Base-by-base conservation (phyloP, 2,888 invertebrate genomes). In the Drosophila mettleri region DNA sequence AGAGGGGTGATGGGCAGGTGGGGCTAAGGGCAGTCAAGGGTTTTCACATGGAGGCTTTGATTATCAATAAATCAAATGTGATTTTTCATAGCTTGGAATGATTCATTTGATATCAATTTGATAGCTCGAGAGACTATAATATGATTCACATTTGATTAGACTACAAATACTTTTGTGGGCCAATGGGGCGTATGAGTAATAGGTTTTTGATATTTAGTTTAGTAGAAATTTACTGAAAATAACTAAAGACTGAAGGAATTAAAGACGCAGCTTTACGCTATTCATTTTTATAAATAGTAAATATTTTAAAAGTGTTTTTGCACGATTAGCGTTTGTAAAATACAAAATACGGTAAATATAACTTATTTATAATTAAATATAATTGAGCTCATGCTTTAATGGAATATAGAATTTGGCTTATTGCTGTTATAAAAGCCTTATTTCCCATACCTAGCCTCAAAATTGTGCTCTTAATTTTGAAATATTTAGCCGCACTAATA, bases 131-230 rank as follows among this genome's bases (percentile, higher is more conserved):
- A 43, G 43, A 29, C 10, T 31, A n/a, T 24, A 43, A 34, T 14
- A 16, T 54, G 43, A 54, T 8, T 54, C 53, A 54, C 31, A 31
- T 5, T 53, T 53, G 16, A 38, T 52, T 52, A 27, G 38, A 38
- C 0, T 3, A 9, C 4, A 12, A 9, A 4, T 16, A 22, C 7
- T n/a, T 22, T 7, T 16, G 8, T 31, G 7, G 29, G 22, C 5
- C 22, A 41, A 22, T 10, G n/a, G n/a, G 22, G n/a, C 16, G 41
- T 41, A 53, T 53, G 29, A 41, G 53, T 54, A 41, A 54, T 22
- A n/a, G 31, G 7, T 8, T 33, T 41, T 48, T 31, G n/a, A 3
- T 10, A 6, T 27, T 12, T 0, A 45, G 0, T 27, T n/a, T n/a
- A n/a, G n/a, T n/a, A n/a, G n/a, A n/a, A n/a, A n/a, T n/a, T n/a